Conservation (phyloP, 2,888 invertebrate species). For the Pyrrhia umbra region DNA sequence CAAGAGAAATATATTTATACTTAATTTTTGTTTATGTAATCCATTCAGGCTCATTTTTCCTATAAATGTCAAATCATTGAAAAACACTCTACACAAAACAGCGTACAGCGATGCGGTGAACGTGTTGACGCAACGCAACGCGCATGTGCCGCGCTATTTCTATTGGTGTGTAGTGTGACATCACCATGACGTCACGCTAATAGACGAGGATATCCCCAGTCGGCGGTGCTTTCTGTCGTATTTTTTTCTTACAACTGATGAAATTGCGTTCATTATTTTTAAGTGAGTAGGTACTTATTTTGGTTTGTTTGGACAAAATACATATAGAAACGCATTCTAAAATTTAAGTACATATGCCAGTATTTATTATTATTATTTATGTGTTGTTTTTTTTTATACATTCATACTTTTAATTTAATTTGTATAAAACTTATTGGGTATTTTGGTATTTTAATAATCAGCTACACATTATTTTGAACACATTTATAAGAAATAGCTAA, state of each 20-base stretch:
- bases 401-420: not conserved
- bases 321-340: too few species aligned
- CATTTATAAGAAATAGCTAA: conserved; percentile 47
- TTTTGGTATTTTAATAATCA: not conserved
- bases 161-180: conserved; percentile 86
- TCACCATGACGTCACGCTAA: conserved; percentile 86
- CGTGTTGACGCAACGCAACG: conserved; percentile 86
- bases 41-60: conserved; percentile 35
- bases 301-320: conserved; percentile 3
- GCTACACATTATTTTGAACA: conserved; percentile 1
- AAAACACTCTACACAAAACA: conserved; percentile 69
- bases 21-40: conserved; percentile 30
- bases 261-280: conserved; percentile 37
- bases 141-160: conserved; percentile 86
- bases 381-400: not conserved
- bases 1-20: conserved; percentile 1
- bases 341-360: too few species aligned
- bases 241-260: conserved; percentile 46
- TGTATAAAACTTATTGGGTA: not conserved
- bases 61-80: conserved; percentile 58
- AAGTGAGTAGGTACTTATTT: conserved; percentile 19
- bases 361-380: not conserved
- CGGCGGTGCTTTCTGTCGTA: conserved; percentile 56
- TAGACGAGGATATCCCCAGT: conserved; percentile 87
- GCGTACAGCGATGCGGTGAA: conserved; percentile 72